Evolutionary conservation across 1,140 invertebrate species (phyloP), one percentile per base, ranked within the genome.

Genomic region (Philotrypesis tridentata): DNA sequence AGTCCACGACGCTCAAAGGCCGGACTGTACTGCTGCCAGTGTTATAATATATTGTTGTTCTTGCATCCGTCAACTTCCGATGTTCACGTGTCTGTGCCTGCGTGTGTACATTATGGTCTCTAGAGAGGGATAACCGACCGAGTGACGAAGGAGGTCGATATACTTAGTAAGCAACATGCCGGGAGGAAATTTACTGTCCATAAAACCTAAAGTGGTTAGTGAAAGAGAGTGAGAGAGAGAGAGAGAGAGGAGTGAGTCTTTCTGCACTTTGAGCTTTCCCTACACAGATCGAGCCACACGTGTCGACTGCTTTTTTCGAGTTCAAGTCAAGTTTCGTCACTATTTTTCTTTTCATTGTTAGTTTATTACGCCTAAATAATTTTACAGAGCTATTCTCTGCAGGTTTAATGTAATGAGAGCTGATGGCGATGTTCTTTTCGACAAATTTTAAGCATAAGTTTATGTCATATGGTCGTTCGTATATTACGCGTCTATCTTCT

Each of bases 161-260:
- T 80, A 65, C 33, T 63, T 43, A 43, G 68, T 6, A 21, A n/a
- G 27, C 27, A 31, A 48, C 27, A 27, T 14, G n/a, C 40, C 23
- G 63, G 8, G 48, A 29, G 70, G 31, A 81, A 77, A 82, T 82
- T 82, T 82, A 82, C 67, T n/a, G 67, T 9, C 33, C 40, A 21
- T 82, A 72, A 77, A 76, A 60, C 31, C 27, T 76, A 63, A 75
- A 81, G 65, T 27, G 29, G 63, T 31, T 61, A 67, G 71, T n/a
- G 43, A 40, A 11, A 48, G 65, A 29, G 40, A 68, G 65, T 43
- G 84, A 78, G 80, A 81, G 61, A 71, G 55, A 79, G 9, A 3
- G 3, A 37, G 4, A 9, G 3, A 37, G 31, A 61, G n/a, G n/a
- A n/a, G n/a, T n/a, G n/a, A n/a, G n/a, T n/a, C n/a, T n/a, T n/a